phyloP scores from a whole-genome alignment of 2,113 vertebrate species.

The Clupea harengus region DNA sequence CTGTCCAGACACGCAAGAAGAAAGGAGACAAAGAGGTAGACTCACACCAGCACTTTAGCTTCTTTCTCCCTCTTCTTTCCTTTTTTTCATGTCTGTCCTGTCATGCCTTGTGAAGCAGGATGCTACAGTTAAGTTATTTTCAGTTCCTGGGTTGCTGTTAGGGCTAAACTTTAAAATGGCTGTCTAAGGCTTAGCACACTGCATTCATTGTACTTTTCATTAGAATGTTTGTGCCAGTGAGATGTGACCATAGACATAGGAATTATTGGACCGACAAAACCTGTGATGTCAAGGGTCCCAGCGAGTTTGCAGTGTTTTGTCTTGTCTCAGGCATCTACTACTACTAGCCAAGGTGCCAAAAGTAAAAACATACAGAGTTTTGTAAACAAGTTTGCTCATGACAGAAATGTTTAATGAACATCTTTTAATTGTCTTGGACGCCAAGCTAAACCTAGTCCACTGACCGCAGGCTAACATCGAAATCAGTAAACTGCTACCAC shows the following conservation, averaged over 20 bases:
- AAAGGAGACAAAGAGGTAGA: slow-evolving; percentile 91
- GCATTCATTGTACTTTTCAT: neutral
- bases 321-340: no score
- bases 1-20: slow-evolving; percentile 85
- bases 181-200: neutral
- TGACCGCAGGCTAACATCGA: no score
- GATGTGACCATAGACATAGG: neutral
- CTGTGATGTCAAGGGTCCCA: no score
- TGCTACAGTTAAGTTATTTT: neutral
- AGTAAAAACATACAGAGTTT: no score
- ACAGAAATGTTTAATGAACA: no score
- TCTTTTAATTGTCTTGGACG: no score
- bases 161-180: neutral
- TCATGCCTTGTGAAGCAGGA: neutral
- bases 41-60: slow-evolving; percentile 23
- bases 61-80: neutral
- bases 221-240: neutral
- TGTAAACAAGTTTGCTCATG: no score
- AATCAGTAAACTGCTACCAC: no score
- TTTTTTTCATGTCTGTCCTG: neutral
- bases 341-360: no score
- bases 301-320: no score
- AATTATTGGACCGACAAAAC: no score
- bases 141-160: neutral
- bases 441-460: no score